Conservation (phyloP, 92 coral and sea anemone species). For the Epizoanthus illoricatus region DNA sequence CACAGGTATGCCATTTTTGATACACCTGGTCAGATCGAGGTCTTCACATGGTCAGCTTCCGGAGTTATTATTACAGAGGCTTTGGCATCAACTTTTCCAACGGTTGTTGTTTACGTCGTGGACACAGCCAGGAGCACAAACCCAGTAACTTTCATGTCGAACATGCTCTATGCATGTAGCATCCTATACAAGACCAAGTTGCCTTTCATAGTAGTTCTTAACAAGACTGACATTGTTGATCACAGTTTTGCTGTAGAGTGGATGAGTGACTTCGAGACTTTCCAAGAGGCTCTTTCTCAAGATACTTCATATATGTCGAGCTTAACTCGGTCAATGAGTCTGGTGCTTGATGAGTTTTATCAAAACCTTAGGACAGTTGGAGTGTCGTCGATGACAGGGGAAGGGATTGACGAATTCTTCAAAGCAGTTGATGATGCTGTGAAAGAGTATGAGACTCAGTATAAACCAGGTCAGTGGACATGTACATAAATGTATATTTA, state of each 20-base stretch:
- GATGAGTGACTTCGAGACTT: slow-evolving; percentile 94
- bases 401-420: slow-evolving; percentile 83
- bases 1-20: slow-evolving; percentile 91
- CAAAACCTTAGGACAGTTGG: slow-evolving; percentile 89
- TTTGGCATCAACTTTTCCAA: slow-evolving; percentile 91
- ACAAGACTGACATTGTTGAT: slow-evolving; percentile 97
- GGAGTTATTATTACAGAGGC: slow-evolving; percentile 95
- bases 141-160: slow-evolving; percentile 97
- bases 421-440: slow-evolving; percentile 79
- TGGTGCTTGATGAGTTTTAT: slow-evolving; percentile 94
- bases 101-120: slow-evolving; percentile 87
- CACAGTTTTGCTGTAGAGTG: slow-evolving; percentile 93
- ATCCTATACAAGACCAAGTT: slow-evolving; percentile 92
- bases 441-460: slow-evolving; percentile 84
- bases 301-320: slow-evolving; percentile 98
- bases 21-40: slow-evolving; percentile 98
- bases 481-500: neutral
- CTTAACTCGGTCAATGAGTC: slow-evolving; percentile 89
- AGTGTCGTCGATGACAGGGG: slow-evolving; percentile 98
- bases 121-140: slow-evolving; percentile 92
- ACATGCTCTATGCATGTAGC: slow-evolving; percentile 98
- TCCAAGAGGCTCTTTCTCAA: slow-evolving; percentile 91
- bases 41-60: slow-evolving; percentile 98
- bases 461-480: slow-evolving; percentile 82
- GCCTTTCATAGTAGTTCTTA: slow-evolving; percentile 81